Base-by-base conservation (phyloP, 2,113 vertebrate species). In the Petrocephalus zakoni region DNA sequence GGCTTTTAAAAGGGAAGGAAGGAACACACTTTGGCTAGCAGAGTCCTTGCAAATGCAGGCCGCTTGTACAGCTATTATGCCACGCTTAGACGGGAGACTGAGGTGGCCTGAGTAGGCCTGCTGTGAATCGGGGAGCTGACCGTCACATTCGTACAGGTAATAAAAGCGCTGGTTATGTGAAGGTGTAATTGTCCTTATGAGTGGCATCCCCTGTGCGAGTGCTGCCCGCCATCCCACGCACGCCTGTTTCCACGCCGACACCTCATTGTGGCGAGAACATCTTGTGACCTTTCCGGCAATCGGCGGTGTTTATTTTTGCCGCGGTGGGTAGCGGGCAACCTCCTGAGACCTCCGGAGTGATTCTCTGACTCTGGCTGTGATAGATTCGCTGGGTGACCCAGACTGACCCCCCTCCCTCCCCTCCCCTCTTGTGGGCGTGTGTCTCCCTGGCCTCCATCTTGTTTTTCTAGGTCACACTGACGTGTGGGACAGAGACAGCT, bases 381-480 rank as follows among this genome's bases (percentile, higher is more conserved):
- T 13, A 42, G 34, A 78, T 78, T 19, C 17, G 72, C n/a, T 29
- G 6, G 34, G 72, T 78, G 72, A 78, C 72, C 72, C 68, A 75
- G 13, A 37, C 68, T 75, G 68, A 75, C 68, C 29, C 68, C 29
- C 68, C 25, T 15, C 52, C 52, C n/a, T 22, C 10, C 17, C 55
- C 17, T 1, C 55, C 55, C 15, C 19, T 10, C 29, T 15, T 34
- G 3, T 75, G 68, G 10, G 68, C 5, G 29, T 37, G 29, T 37
- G 86, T 72, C 89, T 89, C 86, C 25, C 47, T 87, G 47, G 25
- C 84, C 87, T 89, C 88, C 90, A 90, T 90, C 92, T 68, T 92
- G 89, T 89, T 86, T 96, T 97, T 97, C 95, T 95, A 96, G 96
- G 96, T 97, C 94, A 94, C 91, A 82, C 42, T 97, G 96, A 97